Conservation (phyloP, 2,797 vertebrate species). For the Aselliscus stoliczkanus region DNA sequence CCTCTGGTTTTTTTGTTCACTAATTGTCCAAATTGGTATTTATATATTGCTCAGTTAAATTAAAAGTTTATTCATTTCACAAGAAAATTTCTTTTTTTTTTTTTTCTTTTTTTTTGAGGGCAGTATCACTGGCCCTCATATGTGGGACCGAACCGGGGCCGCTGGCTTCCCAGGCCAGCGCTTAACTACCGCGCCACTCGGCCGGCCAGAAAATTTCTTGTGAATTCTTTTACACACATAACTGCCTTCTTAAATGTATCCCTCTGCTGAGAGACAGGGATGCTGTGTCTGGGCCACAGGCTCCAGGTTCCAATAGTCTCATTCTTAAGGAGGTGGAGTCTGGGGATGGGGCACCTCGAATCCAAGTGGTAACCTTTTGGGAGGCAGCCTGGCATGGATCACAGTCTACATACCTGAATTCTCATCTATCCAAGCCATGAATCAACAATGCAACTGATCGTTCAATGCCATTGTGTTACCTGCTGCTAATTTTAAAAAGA, state of each 20-base stretch:
- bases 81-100: background rate
- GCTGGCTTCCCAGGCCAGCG: too few species aligned
- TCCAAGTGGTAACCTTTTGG: background rate
- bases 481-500: background rate
- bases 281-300: fast-evolving
- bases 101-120: too few species aligned
- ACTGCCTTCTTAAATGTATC: background rate
- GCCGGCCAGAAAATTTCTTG: too few species aligned
- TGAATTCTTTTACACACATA: background rate
- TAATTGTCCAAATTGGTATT: slow-evolving; percentile 37
- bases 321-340: background rate
- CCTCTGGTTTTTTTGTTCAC: background rate
- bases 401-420: background rate
- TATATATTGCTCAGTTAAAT: slow-evolving; percentile 21
- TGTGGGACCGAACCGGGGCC: too few species aligned
- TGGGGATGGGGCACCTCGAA: background rate
- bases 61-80: slow-evolving; percentile 33
- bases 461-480: background rate
- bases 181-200: too few species aligned
- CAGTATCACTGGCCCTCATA: too few species aligned
- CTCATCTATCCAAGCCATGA: background rate
- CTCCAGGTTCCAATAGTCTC: background rate
- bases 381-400: background rate
- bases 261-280: background rate
- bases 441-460: background rate